Conservation (phyloP, 2,888 invertebrate species). For the Sphaerophoria taeniata region DNA sequence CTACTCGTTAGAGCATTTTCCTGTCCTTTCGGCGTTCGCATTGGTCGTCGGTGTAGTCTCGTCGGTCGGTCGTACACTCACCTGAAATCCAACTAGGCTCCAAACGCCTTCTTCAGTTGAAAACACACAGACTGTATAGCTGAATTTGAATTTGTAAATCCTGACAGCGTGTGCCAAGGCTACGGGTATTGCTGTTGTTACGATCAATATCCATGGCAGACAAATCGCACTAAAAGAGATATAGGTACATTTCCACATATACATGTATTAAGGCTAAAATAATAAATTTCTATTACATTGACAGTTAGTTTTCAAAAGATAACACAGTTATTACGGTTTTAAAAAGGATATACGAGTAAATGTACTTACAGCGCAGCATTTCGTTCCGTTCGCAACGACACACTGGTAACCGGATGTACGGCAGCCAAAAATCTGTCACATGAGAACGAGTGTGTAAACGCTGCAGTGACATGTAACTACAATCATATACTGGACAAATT, state of each 20-base stretch:
- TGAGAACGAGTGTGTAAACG: constrained; percentile 95
- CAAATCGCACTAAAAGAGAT: constrained; percentile 87
- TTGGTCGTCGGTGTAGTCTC: too few species aligned
- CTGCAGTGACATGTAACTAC: constrained; percentile 96
- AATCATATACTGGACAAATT: constrained; percentile 92
- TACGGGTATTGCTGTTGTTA: constrained; percentile 90
- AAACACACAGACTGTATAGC: constrained; percentile 88
- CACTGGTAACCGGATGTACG: constrained; percentile 95
- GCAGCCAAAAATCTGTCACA: constrained; percentile 98
- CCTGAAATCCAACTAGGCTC: constrained; percentile 83
- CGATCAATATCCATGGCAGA: constrained; percentile 91
- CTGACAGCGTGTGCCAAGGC: constrained; percentile 90
- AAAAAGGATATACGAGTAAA: constrained; percentile 14
- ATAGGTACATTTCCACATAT: constrained; percentile 8
- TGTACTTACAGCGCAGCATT: constrained; percentile 87
- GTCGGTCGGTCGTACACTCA: constrained; percentile 72
- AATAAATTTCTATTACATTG: constrained; percentile 64
- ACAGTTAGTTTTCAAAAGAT: constrained; percentile 52
- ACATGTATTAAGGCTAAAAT: constrained; percentile 30
- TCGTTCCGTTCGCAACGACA: constrained; percentile 91
- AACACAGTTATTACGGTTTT: constrained; percentile 23
- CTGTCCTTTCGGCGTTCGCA: too few species aligned
- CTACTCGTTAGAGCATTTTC: constrained; percentile 42
- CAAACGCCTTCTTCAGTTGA: constrained; percentile 85
- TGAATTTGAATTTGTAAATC: constrained; percentile 86